Evolutionary conservation across 2,797 vertebrate genomes (phyloP), one percentile per base, ranked within the genome.

Genomic region (Dermochelys coriacea): DNA sequence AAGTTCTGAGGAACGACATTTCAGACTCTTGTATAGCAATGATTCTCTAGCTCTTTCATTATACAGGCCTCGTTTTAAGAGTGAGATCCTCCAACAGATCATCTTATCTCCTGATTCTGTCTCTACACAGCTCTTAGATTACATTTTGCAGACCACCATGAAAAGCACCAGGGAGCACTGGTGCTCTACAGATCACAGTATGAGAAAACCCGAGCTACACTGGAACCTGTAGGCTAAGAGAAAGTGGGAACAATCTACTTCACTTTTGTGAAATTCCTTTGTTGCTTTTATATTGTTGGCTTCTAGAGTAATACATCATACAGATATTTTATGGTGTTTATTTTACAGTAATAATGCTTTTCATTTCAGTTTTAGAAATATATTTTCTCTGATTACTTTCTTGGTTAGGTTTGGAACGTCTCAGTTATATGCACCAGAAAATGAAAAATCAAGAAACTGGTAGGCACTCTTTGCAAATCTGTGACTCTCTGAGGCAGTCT

Each of bases 401-500:
- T 92, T 93, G 97, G 86, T 92, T 97, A 99, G 99, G 98, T 97
- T 98, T 98, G 90, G 99, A 99, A 82, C 97, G 95, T 19, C 88
- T 98, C 88, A 98, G 98, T 96, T 96, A 97, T 57, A 84, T 98
- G 87, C 98, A 98, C 80, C 99, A 99, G 96, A 97, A 98, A 96
- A 96, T 91, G 84, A 98, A 97, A 96, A 96, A 71, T 55, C 97
- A 97, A 93, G 97, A 97, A 77, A 85, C 91, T 0, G 5, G 84
- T 79, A 95, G 90, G 61, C 96, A 94, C 75, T 59, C 95, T 3
- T 41, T 97, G 59, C 97, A 97, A 41, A 95, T 95, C 86, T 96
- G 89, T 94, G 98, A 98, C 93, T 97, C 98, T 89, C 93, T 98
- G 64, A 96, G 96, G 41, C 96, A 93, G 57, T 96, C 97, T 47